phyloP scores from a whole-genome alignment of 2,113 vertebrate species.

The Urocitellus parryii region DNA sequence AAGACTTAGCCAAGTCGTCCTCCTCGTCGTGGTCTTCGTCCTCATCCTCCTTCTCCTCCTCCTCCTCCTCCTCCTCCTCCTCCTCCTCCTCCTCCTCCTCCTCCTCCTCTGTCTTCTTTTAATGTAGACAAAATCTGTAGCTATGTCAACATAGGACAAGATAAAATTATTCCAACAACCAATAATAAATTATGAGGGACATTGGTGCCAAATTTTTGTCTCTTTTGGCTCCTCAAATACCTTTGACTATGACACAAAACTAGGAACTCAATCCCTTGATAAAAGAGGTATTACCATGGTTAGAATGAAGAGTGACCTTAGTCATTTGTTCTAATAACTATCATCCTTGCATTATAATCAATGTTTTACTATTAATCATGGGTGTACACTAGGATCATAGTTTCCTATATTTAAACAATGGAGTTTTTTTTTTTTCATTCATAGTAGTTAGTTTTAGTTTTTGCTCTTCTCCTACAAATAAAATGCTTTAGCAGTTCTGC shows the following conservation, averaged over 20 bases:
- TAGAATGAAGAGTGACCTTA: neutral
- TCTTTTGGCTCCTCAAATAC: neutral
- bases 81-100: too few species aligned
- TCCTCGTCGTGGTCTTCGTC: fast-evolving
- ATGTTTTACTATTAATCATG: slow-evolving; percentile 23
- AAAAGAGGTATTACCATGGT: neutral
- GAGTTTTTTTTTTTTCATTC: neutral
- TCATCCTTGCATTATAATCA: slow-evolving; percentile 9
- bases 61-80: neutral
- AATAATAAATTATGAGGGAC: neutral
- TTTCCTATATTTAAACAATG: neutral
- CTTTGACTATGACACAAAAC: slow-evolving; percentile 1
- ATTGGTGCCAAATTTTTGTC: neutral
- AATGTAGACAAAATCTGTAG: neutral
- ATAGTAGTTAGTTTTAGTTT: neutral
- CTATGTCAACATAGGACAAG: slow-evolving; percentile 31
- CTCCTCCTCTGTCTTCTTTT: neutral
- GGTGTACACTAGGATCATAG: neutral
- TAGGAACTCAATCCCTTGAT: neutral
- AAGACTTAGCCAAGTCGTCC: neutral
- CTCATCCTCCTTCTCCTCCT: too few species aligned
- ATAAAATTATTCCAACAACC: slow-evolving; percentile 37
- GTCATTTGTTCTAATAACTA: neutral
- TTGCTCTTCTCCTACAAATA: slow-evolving; percentile 3
- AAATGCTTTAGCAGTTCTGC: slow-evolving; percentile 12